Evolutionary conservation across 2,888 invertebrate genomes (phyloP).

Genomic region (Parnassius mnemosyne): DNA sequence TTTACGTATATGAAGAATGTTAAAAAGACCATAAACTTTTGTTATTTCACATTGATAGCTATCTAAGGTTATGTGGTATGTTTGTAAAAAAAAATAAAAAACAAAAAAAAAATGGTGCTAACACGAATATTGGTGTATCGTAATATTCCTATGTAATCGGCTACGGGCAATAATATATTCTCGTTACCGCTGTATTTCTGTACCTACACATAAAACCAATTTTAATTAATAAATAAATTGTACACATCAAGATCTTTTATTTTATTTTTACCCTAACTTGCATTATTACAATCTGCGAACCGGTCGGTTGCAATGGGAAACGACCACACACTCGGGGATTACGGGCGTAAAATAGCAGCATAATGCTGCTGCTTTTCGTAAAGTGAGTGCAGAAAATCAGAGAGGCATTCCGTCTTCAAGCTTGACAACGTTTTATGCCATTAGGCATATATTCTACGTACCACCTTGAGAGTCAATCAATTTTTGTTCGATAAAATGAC

Average conservation of each 20-base stretch:
- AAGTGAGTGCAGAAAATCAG: too few species aligned
- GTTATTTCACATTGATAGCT: slow-evolving; percentile 67
- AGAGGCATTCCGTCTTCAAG: too few species aligned
- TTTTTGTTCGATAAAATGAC: too few species aligned
- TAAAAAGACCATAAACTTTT: slow-evolving; percentile 66
- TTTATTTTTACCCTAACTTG: slow-evolving; percentile 31
- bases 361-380: too few species aligned
- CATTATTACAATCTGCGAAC: too few species aligned
- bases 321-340: too few species aligned
- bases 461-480: too few species aligned
- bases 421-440: too few species aligned
- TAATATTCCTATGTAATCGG: slow-evolving; percentile 52
- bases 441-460: too few species aligned
- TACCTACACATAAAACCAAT: slow-evolving; percentile 72
- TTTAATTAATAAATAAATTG: slow-evolving; percentile 44
- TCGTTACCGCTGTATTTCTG: slow-evolving; percentile 70
- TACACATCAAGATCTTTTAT: slow-evolving; percentile 46
- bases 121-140: slow-evolving; percentile 72
- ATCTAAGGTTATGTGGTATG: slow-evolving; percentile 69
- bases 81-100: slow-evolving; percentile 64
- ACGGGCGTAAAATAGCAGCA: too few species aligned
- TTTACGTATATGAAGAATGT: slow-evolving; percentile 46
- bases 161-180: slow-evolving; percentile 64
- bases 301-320: too few species aligned
- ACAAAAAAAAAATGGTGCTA: slow-evolving; percentile 75